Conservation (phyloP, 2,797 vertebrate species). For the Enteromius viviparus region DNA sequence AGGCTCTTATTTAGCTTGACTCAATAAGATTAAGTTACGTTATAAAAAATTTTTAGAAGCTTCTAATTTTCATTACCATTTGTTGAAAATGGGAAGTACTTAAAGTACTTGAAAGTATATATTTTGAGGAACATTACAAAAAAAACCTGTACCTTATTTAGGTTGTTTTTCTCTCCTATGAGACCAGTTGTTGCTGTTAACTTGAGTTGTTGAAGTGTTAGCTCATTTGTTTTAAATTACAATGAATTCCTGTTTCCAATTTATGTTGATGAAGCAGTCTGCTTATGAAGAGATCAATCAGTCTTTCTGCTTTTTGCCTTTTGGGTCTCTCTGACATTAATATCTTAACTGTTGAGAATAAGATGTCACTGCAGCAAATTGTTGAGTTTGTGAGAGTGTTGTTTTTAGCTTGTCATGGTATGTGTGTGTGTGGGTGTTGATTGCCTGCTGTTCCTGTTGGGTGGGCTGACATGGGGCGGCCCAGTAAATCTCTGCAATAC, state of each 20-base stretch:
- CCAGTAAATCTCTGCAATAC: conserved; percentile 59
- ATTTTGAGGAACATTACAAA: background rate
- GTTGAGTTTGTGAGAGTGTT: conserved; percentile 32
- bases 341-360: conserved; percentile 33
- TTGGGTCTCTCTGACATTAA: conserved; percentile 55
- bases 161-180: background rate
- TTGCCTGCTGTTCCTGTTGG: conserved; percentile 43
- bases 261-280: background rate
- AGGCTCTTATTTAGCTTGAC: background rate
- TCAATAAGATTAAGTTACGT: no score
- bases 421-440: conserved; percentile 26
- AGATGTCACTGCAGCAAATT: conserved; percentile 40
- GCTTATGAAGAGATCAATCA: background rate
- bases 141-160: background rate
- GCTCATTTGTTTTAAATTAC: background rate
- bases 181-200: background rate
- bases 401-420: conserved; percentile 22
- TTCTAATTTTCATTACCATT: background rate
- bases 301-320: conserved; percentile 8
- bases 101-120: background rate
- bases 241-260: background rate
- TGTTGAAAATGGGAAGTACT: background rate
- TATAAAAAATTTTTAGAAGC: no score
- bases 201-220: background rate
- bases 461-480: conserved; percentile 46